These are phyloP conservation scores for Asobara japonica DNA, from an alignment of 1,140 invertebrate species.

Conservation along the genomic window DNA sequence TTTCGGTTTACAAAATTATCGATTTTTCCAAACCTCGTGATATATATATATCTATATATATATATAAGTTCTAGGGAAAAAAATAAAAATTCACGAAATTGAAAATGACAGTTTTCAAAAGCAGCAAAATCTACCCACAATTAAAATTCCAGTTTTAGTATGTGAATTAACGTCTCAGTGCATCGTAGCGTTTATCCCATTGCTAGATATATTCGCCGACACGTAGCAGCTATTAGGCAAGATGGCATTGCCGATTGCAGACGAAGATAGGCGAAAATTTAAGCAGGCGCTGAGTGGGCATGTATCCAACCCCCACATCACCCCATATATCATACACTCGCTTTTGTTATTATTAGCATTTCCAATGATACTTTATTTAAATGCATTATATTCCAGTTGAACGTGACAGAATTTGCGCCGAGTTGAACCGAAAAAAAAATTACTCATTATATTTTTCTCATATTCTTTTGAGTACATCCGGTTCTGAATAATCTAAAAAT, in stretches of 20 bases:
- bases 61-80: too few species aligned
- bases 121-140: too few species aligned
- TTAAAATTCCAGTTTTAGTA: not conserved
- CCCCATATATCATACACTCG: not conserved
- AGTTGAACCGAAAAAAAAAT: too few species aligned
- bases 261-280: constrained; percentile 48
- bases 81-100: too few species aligned
- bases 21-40: too few species aligned
- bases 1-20: too few species aligned
- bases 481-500: too few species aligned
- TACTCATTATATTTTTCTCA: too few species aligned
- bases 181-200: not conserved
- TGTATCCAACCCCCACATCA: constrained; percentile 33
- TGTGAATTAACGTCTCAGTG: not conserved
- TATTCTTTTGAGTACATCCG: too few species aligned
- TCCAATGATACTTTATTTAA: not conserved
- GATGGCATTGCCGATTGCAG: constrained; percentile 45
- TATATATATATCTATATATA: too few species aligned
- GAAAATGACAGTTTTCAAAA: too few species aligned
- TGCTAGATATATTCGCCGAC: constrained; percentile 47
- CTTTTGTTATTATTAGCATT: constrained; percentile 7
- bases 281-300: constrained; percentile 51
- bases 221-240: constrained; percentile 53
- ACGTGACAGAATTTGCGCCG: not conserved
- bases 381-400: not conserved